A percentile compares a stretch with the other conserved stretches of the same genome.
These are phyloP conservation scores for Lithobates pipiens DNA, from an alignment of 2,797 vertebrate species.

Conservation along the genomic window DNA sequence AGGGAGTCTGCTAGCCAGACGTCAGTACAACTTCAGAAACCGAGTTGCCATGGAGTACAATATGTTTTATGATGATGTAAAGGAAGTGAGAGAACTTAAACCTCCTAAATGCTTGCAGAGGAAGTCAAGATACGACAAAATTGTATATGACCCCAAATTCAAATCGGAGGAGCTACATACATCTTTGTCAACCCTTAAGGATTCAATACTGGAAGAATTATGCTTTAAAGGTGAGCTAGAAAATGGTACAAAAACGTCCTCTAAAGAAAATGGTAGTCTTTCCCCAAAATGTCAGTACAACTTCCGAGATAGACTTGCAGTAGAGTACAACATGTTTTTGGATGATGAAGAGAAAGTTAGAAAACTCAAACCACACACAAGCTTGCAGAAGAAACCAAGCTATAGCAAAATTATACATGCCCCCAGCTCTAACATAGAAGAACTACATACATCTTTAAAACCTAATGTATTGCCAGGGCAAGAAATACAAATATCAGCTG, in stretches of 20 bases:
- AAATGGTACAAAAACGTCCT: neutral
- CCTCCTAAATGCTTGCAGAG: constrained; percentile 13
- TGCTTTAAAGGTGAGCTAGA: neutral
- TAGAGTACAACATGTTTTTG: constrained; percentile 42
- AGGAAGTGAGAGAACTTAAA: constrained; percentile 16
- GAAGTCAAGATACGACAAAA: neutral
- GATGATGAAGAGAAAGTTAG: constrained; percentile 21
- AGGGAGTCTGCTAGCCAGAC: neutral
- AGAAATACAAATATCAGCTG: neutral
- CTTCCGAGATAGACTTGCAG: constrained; percentile 8
- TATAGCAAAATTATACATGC: neutral
- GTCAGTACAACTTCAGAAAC: constrained; percentile 44
- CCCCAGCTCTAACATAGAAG: neutral
- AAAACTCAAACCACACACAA: constrained; percentile 16
- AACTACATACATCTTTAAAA: neutral
- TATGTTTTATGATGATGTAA: constrained; percentile 25
- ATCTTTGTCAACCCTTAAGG: constrained; percentile 16
- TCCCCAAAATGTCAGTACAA: constrained; percentile 24
- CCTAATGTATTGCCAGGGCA: neutral
- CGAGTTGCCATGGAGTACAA: constrained; percentile 25
- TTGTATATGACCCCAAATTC: constrained; percentile 21
- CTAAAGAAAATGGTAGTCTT: neutral
- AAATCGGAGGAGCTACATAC: neutral
- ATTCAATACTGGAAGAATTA: neutral
- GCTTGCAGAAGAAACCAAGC: neutral